phyloP scores from a whole-genome alignment of 1,140 invertebrate genomes.

The Zaprionus nigranus region DNA sequence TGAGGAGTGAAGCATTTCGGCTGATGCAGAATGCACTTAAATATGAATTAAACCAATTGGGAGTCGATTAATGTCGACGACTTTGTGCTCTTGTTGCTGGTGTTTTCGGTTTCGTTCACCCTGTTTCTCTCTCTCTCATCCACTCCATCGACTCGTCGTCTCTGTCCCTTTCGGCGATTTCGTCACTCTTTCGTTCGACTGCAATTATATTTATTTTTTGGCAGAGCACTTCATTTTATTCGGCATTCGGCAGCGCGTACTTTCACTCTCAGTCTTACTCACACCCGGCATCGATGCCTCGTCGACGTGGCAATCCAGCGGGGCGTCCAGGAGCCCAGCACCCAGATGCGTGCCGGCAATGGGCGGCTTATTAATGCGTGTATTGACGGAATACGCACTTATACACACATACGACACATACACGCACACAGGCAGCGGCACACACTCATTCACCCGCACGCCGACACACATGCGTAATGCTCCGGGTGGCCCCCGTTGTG shows the following conservation, averaged over 20 bases:
- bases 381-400: conserved; percentile 77
- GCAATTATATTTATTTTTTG: conserved; percentile 78
- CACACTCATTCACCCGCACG: conserved; percentile 31
- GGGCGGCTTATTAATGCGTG: conserved; percentile 78
- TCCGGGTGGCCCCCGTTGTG: conserved; percentile 44
- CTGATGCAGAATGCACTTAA: conserved; percentile 63
- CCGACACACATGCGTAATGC: conserved; percentile 69
- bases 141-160: not conserved
- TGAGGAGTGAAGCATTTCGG: conserved; percentile 34
- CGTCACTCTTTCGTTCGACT: conserved; percentile 38
- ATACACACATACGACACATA: conserved; percentile 34
- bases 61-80: conserved; percentile 78
- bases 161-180: conserved; percentile 7
- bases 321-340: conserved; percentile 55
- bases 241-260: conserved; percentile 41
- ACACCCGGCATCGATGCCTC: conserved; percentile 24
- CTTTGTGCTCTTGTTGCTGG: conserved; percentile 42
- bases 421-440: conserved; percentile 27
- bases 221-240: conserved; percentile 44
- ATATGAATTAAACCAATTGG: conserved; percentile 81
- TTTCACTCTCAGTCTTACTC: conserved; percentile 59
- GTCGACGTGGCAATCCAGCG: conserved; percentile 34
- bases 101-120: conserved; percentile 6
- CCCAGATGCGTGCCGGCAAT: conserved; percentile 47
- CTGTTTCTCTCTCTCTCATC: conserved; percentile 5